phyloP scores from a whole-genome alignment of 2,113 vertebrate genomes.

The Apus apus region DNA sequence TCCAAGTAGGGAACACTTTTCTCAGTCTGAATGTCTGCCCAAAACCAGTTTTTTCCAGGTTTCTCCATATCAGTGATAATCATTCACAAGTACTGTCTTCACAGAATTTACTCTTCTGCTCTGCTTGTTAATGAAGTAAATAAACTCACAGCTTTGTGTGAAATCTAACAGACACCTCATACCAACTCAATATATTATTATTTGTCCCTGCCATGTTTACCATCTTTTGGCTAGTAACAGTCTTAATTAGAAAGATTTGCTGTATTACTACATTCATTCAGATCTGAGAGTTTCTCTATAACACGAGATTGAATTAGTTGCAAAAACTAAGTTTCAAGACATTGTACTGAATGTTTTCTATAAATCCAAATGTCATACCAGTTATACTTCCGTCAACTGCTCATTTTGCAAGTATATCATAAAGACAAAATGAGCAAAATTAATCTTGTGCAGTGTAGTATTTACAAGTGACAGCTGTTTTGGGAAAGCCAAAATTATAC shows the following conservation, averaged over 20 bases:
- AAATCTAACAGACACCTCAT: not conserved
- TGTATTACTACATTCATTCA: not conserved
- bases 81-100: not conserved
- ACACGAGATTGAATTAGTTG: not conserved
- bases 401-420: slow-evolving; percentile 1
- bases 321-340: not conserved
- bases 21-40: not conserved
- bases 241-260: not conserved
- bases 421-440: slow-evolving; percentile 2
- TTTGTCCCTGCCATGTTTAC: fast-evolving
- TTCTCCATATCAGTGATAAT: not conserved
- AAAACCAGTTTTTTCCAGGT: not conserved
- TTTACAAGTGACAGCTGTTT: slow-evolving; percentile 24
- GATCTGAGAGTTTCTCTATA: not conserved
- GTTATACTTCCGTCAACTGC: not conserved
- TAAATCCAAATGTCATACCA: not conserved
- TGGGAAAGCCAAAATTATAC: not conserved
- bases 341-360: not conserved
- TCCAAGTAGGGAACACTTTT: not conserved
- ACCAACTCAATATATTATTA: not conserved
- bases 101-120: not conserved
- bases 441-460: not conserved
- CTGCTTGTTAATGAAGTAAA: not conserved
- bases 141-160: not conserved
- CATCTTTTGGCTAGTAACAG: not conserved